These are phyloP conservation scores for Achlya flavicornis DNA, from an alignment of 2,888 invertebrate genomes.

Conservation along the genomic window DNA sequence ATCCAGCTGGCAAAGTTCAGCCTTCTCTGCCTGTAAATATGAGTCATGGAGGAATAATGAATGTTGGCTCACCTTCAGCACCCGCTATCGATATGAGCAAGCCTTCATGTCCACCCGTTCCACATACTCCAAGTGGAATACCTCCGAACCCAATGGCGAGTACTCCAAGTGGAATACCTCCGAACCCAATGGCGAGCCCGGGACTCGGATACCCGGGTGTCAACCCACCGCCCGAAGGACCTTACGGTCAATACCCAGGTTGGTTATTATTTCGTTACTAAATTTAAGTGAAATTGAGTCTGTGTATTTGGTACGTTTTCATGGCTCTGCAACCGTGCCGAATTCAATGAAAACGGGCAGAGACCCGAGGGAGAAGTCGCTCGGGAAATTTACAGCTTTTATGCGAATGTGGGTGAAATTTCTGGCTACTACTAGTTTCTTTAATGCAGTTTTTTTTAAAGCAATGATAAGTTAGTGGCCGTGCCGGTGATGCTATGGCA, in stretches of 20 bases:
- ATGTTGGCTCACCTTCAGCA: conserved; percentile 46
- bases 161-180: conserved; percentile 37
- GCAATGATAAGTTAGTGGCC: too few relatives aligned
- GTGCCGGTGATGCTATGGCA: too few relatives aligned
- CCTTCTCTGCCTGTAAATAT: conserved; percentile 46
- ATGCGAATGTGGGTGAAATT: too few relatives aligned
- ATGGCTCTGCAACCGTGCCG: too few relatives aligned
- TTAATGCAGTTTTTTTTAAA: too few relatives aligned
- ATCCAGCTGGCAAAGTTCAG: conserved; percentile 27
- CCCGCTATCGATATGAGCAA: conserved; percentile 41
- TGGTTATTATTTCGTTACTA: conserved; percentile 22
- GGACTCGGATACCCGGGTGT: conserved; percentile 51
- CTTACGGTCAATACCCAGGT: conserved; percentile 77
- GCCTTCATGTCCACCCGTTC: conserved; percentile 31
- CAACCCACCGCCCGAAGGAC: conserved; percentile 62
- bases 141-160: conserved; percentile 45
- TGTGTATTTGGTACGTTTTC: neutral
- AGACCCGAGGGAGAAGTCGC: too few relatives aligned
- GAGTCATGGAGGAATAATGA: conserved; percentile 54
- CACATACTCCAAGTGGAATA: conserved; percentile 34
- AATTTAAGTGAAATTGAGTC: neutral
- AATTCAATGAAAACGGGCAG: too few relatives aligned
- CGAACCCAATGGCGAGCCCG: conserved; percentile 44
- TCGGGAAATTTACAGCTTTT: too few relatives aligned
- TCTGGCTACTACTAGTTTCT: too few relatives aligned